Conservation (phyloP, 2,113 vertebrate genomes). For the Dissostichus mawsoni region DNA sequence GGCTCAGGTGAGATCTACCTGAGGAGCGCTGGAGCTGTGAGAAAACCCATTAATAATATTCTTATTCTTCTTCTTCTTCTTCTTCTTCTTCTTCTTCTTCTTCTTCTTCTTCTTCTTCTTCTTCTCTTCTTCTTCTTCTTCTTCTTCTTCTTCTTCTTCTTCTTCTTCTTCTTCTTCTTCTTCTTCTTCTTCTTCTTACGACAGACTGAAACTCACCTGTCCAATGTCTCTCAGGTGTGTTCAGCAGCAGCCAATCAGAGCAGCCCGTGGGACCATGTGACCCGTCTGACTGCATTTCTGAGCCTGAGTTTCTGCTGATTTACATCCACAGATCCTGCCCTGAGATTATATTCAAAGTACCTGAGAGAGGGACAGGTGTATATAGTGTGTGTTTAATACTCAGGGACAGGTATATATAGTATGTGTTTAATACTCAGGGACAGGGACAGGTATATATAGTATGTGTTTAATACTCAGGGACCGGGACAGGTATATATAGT, state of each 20-base stretch:
- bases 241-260: background rate
- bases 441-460: too few species aligned
- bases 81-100: slow-evolving; percentile 5
- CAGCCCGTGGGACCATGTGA: slow-evolving; percentile 22
- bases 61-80: too few species aligned
- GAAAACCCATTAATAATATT: slow-evolving; percentile 58
- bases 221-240: slow-evolving; percentile 1
- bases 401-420: too few species aligned
- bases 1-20: slow-evolving; percentile 22
- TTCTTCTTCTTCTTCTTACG: background rate
- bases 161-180: slow-evolving; percentile 1
- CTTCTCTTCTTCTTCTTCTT: slow-evolving; percentile 1
- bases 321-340: too few species aligned
- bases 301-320: too few species aligned
- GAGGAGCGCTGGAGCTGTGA: slow-evolving; percentile 30
- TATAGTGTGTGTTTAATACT: too few species aligned
- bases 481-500: too few species aligned
- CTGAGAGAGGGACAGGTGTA: too few species aligned
- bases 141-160: background rate
- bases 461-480: too few species aligned
- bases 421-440: too few species aligned
- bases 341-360: too few species aligned
- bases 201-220: slow-evolving; percentile 25
- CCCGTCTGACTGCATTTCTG: slow-evolving; percentile 57
- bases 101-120: too few species aligned